Percentiles rank a stretch among this genome's conserved stretches.
phyloP scores from a whole-genome alignment of 92 coral and sea anemone species.

The Heliopora coerulea region DNA sequence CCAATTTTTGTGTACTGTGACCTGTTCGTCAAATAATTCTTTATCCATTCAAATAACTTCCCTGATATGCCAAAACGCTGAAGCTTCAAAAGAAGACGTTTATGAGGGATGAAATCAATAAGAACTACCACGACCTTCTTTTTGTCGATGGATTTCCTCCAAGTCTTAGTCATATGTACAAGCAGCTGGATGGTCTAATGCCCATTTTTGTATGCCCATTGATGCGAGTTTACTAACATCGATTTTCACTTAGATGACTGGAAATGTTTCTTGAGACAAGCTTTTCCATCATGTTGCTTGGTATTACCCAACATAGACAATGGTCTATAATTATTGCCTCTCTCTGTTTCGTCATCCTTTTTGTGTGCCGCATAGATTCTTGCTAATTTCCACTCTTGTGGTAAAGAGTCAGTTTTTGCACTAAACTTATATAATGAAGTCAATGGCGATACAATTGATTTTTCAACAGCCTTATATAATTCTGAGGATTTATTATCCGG shows the following conservation, averaged over 20 bases:
- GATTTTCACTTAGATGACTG: neutral
- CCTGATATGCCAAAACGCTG: slow-evolving; percentile 36
- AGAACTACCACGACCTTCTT: slow-evolving; percentile 42
- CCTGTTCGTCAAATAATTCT: slow-evolving; percentile 42
- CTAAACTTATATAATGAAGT: slow-evolving; percentile 33
- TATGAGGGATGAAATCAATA: slow-evolving; percentile 43
- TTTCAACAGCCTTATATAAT: slow-evolving; percentile 36
- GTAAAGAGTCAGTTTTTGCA: slow-evolving; percentile 14
- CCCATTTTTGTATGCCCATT: slow-evolving; percentile 55
- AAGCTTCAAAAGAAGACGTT: slow-evolving; percentile 39
- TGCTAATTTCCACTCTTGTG: slow-evolving; percentile 47
- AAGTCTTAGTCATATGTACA: slow-evolving; percentile 52
- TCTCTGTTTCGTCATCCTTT: slow-evolving; percentile 47
- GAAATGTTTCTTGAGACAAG: slow-evolving; percentile 14
- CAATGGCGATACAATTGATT: slow-evolving; percentile 33
- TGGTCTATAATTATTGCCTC: slow-evolving; percentile 46
- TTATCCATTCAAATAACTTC: slow-evolving; percentile 42
- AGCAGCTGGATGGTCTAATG: slow-evolving; percentile 49
- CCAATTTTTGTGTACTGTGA: slow-evolving; percentile 36
- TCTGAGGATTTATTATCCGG: slow-evolving; percentile 42
- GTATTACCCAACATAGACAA: slow-evolving; percentile 41
- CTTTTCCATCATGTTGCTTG: slow-evolving; percentile 53
- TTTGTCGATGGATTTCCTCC: slow-evolving; percentile 50
- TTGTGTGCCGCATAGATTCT: slow-evolving; percentile 40
- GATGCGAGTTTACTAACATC: slow-evolving; percentile 33